Conservation (phyloP, 1,140 invertebrate genomes). For the Caenorhabditis latens region DNA sequence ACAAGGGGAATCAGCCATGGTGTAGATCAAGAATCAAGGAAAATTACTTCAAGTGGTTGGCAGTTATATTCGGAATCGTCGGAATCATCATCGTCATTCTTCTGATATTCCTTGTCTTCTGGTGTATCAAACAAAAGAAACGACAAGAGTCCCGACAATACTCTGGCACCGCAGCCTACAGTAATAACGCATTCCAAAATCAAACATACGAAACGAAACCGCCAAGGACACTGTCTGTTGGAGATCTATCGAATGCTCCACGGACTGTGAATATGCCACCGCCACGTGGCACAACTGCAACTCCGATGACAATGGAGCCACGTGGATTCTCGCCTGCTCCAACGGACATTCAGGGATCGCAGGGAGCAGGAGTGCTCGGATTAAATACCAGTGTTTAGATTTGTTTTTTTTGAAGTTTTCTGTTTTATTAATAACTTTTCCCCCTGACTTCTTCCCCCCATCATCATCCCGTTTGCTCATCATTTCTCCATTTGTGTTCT, state of each 20-base stretch:
- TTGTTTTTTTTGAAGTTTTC: not conserved
- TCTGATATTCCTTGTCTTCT: constrained; percentile 65
- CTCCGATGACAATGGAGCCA: constrained; percentile 19
- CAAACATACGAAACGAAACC: constrained; percentile 40
- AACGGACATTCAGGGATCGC: constrained; percentile 19
- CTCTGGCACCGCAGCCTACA: constrained; percentile 4
- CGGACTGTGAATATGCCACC: constrained; percentile 30
- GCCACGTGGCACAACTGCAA: constrained; percentile 31
- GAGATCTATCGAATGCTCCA: constrained; percentile 32
- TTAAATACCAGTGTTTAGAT: constrained; percentile 42
- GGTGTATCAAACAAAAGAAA: constrained; percentile 64
- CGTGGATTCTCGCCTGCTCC: constrained; percentile 33
- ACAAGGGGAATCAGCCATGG: constrained; percentile 73
- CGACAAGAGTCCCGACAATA: constrained; percentile 29
- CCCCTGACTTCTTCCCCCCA: not conserved
- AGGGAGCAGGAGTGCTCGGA: constrained; percentile 13
- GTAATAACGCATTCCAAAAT: constrained; percentile 46
- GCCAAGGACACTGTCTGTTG: constrained; percentile 17
- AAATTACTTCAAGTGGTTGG: constrained; percentile 76
- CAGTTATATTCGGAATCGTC: constrained; percentile 68
- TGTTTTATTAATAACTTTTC: not conserved
- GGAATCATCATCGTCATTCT: constrained; percentile 64
- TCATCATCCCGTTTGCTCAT: constrained; percentile 49
- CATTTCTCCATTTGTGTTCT: not conserved
- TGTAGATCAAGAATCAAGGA: constrained; percentile 77